phyloP scores from a whole-genome alignment of 2,113 vertebrate species.

The Platanista minor region DNA sequence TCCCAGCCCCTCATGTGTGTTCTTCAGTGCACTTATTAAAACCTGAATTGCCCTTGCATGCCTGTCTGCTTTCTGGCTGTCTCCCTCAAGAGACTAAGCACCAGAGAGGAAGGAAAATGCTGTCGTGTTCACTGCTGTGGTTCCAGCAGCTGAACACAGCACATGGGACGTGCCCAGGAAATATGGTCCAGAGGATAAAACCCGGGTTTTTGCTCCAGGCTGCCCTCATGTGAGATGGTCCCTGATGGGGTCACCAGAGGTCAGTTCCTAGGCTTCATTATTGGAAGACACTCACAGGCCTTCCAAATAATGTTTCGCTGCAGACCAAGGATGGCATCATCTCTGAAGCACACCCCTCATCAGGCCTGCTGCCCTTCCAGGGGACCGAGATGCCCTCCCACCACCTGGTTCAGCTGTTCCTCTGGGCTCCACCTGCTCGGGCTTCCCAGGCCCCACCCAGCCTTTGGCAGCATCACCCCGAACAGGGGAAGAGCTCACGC shows the following conservation, averaged over 20 bases:
- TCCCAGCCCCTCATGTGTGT: too few relatives aligned
- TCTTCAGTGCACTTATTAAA: not conserved
- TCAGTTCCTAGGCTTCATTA: not conserved
- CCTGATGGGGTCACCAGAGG: not conserved
- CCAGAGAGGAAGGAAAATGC: not conserved
- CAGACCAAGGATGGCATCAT: not conserved
- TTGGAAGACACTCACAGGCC: not conserved
- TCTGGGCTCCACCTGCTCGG: not conserved
- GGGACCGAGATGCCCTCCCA: not conserved
- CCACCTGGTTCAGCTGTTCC: not conserved
- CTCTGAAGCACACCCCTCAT: not conserved
- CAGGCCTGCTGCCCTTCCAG: not conserved
- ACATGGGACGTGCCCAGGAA: not conserved
- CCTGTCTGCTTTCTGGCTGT: not conserved
- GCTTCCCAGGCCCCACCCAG: conserved; percentile 40
- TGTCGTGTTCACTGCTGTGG: not conserved
- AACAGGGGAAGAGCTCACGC: conserved; percentile 40
- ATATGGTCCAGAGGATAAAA: not conserved
- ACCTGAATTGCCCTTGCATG: not conserved
- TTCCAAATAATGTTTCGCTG: not conserved
- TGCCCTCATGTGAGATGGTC: not conserved
- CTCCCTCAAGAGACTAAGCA: not conserved
- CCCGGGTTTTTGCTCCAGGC: not conserved
- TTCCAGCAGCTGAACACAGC: not conserved
- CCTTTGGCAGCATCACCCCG: not conserved